Conservation (phyloP, 2,888 invertebrate species). For the Pogonocherus hispidulus region DNA sequence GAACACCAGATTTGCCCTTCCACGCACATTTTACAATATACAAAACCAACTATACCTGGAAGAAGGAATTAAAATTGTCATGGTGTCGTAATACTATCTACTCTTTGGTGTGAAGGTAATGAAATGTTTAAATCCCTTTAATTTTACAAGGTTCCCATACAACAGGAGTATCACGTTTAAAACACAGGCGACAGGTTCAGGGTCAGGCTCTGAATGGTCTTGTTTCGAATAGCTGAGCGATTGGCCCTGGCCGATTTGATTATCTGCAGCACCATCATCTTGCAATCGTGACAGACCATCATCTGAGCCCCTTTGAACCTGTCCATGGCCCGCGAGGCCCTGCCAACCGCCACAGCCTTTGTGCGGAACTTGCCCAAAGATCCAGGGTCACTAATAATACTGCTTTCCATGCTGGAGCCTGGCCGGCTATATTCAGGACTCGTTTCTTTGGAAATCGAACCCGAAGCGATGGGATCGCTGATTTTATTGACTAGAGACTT, state of each 20-base stretch:
- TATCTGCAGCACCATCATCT: slow-evolving; percentile 93
- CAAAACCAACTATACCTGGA: slow-evolving; percentile 17
- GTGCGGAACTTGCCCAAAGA: slow-evolving; percentile 56
- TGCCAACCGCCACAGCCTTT: slow-evolving; percentile 58
- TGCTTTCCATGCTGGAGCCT: slow-evolving; percentile 70
- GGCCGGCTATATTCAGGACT: slow-evolving; percentile 68
- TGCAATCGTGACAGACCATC: slow-evolving; percentile 95
- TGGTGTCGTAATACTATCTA: slow-evolving; percentile 28
- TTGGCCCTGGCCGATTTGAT: slow-evolving; percentile 90
- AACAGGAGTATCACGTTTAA: slow-evolving; percentile 57
- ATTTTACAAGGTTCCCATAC: slow-evolving; percentile 13
- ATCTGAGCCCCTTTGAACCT: slow-evolving; percentile 74
- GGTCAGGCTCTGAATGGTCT: slow-evolving; percentile 85
- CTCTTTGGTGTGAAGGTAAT: slow-evolving; percentile 36
- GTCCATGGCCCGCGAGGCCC: slow-evolving; percentile 71
- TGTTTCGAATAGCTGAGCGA: slow-evolving; percentile 86
- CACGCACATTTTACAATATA: neutral
- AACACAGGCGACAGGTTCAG: slow-evolving; percentile 88
- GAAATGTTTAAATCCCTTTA: slow-evolving; percentile 16
- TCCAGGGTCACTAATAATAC: slow-evolving; percentile 65
- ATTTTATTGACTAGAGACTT: slow-evolving; percentile 73
- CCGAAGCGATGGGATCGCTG: slow-evolving; percentile 71
- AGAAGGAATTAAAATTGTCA: slow-evolving; percentile 20
- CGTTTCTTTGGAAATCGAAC: slow-evolving; percentile 55
- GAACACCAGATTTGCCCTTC: slow-evolving; percentile 19